phyloP scores from a whole-genome alignment of 35 echinoderm and acorn worm genomes.

The Ptychodera flava region DNA sequence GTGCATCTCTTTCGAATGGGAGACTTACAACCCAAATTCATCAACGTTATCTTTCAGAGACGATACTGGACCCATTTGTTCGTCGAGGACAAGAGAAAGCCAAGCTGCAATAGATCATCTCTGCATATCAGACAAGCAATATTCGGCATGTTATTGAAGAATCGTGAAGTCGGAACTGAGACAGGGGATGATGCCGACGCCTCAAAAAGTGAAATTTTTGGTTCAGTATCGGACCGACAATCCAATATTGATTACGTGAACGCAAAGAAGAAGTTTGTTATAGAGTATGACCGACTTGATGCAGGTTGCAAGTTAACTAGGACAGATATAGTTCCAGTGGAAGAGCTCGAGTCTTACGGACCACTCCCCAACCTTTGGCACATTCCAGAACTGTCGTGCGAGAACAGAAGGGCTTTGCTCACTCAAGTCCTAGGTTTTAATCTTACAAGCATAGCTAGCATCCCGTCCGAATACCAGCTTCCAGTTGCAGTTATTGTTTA shows the following conservation, averaged over 20 bases:
- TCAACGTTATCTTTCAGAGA: not conserved
- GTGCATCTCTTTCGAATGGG: not conserved
- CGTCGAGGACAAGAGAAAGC: not conserved
- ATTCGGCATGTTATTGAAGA: not conserved
- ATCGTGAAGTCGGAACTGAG: no score
- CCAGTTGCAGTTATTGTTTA: slow-evolving; percentile 5
- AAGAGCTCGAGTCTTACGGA: not conserved
- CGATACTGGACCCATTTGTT: not conserved
- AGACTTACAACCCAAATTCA: not conserved
- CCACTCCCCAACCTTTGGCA: not conserved
- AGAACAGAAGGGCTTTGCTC: not conserved
- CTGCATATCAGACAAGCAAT: not conserved
- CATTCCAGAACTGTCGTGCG: not conserved
- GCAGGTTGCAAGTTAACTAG: no score
- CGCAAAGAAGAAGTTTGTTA: no score
- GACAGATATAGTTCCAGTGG: not conserved
- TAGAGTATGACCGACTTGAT: not conserved
- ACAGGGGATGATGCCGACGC: no score
- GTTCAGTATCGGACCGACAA: no score
- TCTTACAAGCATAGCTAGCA: not conserved
- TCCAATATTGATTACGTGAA: no score
- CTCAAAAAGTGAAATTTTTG: no score
- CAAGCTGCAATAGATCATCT: not conserved
- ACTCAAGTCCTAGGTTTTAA: not conserved
- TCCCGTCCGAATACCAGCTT: not conserved